Base-by-base conservation (phyloP, 2,113 vertebrate genomes). In the Choloepus hoffmanni region DNA sequence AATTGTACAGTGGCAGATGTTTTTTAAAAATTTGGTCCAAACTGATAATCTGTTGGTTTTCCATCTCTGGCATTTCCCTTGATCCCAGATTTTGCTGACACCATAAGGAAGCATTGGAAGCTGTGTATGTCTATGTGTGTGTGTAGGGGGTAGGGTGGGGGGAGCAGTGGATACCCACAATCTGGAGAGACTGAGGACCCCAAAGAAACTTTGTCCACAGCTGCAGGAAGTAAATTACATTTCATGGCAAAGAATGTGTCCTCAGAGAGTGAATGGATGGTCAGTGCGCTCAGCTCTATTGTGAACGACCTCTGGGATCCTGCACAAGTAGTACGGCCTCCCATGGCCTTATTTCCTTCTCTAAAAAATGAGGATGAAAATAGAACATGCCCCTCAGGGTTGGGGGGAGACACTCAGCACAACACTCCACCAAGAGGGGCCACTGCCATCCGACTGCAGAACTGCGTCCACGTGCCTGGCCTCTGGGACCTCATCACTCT, bases 391-490 rank as follows among this genome's bases (percentile, higher is more conserved):
- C 10, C 43, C 82, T n/a, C 26, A 36, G 30, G 26, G 24, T 12
- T 30, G 40, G 14, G 62, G 87, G 21, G 40, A 36, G 13, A 24
- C 0, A 4, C 19, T 12, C 3, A 2, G 13, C 2, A 5, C 23
- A 3, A 24, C 0, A 0, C 36, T 30, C 43, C 5, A 0, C 7
- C 0, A 1, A n/a, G 36, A 26, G 26, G 74, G 43, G 48, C 65
- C 0, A 0, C 3, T 24, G 30, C 8, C 6, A 0, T 2, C 30
- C 18, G 13, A 1, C 8, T 77, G 45, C 16, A 0, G 62, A 40
- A 58, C 53, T 8, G 58, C 26, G 2, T 40, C 10, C 2, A 2
- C 0, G 1, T 14, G 2, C 21, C 18, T 6, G 12, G 28, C 36
- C 23, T n/a, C 68, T 1, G 11, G 55, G 33, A 7, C n/a, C 50